Conservation (phyloP, 2,797 vertebrate genomes). For the Molothrus ater region DNA sequence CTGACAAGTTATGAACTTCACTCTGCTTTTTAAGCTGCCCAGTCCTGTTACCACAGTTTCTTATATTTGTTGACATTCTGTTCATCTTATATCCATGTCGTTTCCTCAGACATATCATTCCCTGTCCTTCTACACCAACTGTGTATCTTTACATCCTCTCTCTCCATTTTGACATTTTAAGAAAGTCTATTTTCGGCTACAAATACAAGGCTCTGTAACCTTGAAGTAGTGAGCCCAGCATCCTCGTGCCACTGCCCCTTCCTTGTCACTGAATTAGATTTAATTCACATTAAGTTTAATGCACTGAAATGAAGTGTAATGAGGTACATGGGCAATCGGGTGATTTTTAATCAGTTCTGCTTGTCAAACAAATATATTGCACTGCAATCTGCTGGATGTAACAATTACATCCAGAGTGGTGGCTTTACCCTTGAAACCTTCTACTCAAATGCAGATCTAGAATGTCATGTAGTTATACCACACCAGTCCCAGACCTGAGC, state of each 20-base stretch:
- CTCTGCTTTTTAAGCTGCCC: neutral
- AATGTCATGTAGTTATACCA: neutral
- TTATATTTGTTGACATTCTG: neutral
- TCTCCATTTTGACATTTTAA: neutral
- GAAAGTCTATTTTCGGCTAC: neutral
- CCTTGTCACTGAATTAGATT: conserved; percentile 42
- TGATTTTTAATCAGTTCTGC: conserved; percentile 63
- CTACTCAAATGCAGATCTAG: neutral
- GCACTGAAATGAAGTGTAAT: conserved; percentile 26
- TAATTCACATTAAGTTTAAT: neutral
- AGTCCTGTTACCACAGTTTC: neutral
- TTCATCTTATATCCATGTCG: neutral
- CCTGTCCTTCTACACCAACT: rapidly evolving
- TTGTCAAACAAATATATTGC: conserved; percentile 49
- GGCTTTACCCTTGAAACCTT: neutral
- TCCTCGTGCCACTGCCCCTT: conserved; percentile 9
- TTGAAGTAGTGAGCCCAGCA: conserved; percentile 4
- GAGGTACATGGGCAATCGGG: conserved; percentile 30
- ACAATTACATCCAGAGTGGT: conserved; percentile 4
- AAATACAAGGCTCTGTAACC: neutral
- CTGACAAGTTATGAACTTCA: neutral
- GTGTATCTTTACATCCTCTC: neutral
- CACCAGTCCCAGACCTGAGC: neutral
- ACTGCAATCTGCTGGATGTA: conserved; percentile 24
- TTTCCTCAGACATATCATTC: neutral